phyloP scores from a whole-genome alignment of 1,140 invertebrate species.

The Lysiphlebus fabarum region DNA sequence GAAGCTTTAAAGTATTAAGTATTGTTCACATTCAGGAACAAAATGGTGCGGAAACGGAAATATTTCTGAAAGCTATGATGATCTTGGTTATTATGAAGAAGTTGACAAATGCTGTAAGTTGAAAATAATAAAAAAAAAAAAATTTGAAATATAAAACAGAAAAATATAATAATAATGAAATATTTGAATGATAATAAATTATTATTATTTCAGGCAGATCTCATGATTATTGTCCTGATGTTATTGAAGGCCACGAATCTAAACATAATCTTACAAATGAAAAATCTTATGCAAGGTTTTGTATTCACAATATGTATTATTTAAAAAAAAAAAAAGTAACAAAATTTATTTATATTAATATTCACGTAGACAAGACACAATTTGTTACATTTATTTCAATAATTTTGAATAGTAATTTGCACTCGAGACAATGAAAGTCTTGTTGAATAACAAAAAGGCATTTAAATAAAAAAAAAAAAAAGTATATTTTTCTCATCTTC shows the following conservation, averaged over 20 bases:
- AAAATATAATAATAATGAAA: slow-evolving; percentile 67
- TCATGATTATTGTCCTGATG: slow-evolving; percentile 71
- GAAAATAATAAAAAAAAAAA: no score
- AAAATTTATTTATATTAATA: no score
- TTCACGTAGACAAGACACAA: no score
- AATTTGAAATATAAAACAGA: slow-evolving; percentile 15
- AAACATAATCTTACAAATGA: slow-evolving; percentile 64
- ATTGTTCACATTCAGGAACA: slow-evolving; percentile 50
- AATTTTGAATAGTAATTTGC: no score
- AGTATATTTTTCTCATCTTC: no score
- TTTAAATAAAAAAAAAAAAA: no score
- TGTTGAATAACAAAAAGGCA: no score
- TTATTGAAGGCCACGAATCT: slow-evolving; percentile 58
- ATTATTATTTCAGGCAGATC: slow-evolving; percentile 63
- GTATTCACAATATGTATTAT: neutral
- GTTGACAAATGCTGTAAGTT: slow-evolving; percentile 15
- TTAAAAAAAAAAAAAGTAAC: no score
- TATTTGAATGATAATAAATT: slow-evolving; percentile 63
- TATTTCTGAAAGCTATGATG: slow-evolving; percentile 51
- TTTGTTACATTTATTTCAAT: no score
- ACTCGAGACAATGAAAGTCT: no score
- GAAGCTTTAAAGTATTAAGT: no score
- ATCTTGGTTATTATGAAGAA: slow-evolving; percentile 17
- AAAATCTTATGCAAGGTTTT: slow-evolving; percentile 59
- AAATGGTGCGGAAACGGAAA: slow-evolving; percentile 76